Base-by-base conservation (phyloP, 2,888 invertebrate species). In the Dysmachus trigonus region DNA sequence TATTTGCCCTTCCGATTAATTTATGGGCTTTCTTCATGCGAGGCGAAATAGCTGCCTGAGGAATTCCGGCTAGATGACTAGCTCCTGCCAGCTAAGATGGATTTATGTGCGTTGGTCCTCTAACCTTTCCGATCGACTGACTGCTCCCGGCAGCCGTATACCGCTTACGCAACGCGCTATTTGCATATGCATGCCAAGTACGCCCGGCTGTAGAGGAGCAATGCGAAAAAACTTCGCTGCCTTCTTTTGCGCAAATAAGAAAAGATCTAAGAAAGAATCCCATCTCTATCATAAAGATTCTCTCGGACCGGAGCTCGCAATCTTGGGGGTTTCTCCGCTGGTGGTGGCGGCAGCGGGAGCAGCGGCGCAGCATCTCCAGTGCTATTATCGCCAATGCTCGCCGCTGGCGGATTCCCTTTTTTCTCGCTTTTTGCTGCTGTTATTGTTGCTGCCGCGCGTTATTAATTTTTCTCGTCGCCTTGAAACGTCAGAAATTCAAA, bases 401-500 rank as follows among this genome's bases (percentile, higher is more conserved):
- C 35, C n/a, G 76, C 76, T 22, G 41, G 41, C 47, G 47, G 13
- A 33, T 31, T 51, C 62, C 30, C 27, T 82, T 83, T 33, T 31
- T 82, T 38, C 27, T 76, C 6, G n/a, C 27, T 41, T 76, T 76
- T 38, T 81, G 81, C 30, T 51, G 81, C 31, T 33, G 81, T 62
- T 62, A 62, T 62, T 62, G 62, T 62, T 62, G 62, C 22, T 62
- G 62, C 62, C 81, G 15, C 53, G 62, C 33, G 47, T 85, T 79
- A 72, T 72, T 86, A 77, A 86, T 86, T 81, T 79, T 86, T 81
- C 79, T 82, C 31, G 27, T 86, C 74, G 79, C 86, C 86, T 86
- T 86, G 86, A 86, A 86, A 86, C 47, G 86, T 86, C 86, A 86
- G 86, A 86, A 86, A 86, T 81, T 53, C 47, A 86, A 86, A 86